Evolutionary conservation across 2,797 vertebrate species (phyloP).

Genomic region (Threskiornis aethiopicus): DNA sequence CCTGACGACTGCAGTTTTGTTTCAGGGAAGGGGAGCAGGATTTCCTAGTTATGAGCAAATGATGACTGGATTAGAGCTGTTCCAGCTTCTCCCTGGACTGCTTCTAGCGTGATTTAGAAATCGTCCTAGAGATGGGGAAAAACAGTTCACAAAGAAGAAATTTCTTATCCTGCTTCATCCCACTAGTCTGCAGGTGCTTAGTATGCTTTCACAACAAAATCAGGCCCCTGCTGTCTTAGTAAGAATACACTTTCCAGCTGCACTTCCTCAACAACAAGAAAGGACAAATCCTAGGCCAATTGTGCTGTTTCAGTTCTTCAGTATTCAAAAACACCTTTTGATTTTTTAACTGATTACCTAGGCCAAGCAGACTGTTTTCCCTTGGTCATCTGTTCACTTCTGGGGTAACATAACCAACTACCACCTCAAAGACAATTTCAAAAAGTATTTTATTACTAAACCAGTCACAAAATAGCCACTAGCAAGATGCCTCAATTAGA

Average conservation of each 20-base stretch:
- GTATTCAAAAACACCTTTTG: fast-evolving
- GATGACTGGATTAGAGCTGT: fast-evolving
- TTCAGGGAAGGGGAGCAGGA: neutral
- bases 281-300: fast-evolving
- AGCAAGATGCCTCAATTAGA: fast-evolving
- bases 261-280: neutral
- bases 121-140: neutral
- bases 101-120: neutral
- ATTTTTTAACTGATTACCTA: neutral
- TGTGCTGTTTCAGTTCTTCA: fast-evolving
- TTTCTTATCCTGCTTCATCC: neutral
- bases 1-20: fast-evolving
- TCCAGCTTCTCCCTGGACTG: neutral
- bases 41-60: neutral
- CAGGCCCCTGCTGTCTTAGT: fast-evolving
- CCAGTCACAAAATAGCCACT: fast-evolving
- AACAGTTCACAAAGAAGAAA: neutral
- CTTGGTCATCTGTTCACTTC: neutral
- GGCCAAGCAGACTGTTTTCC: neutral
- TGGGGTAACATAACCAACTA: neutral
- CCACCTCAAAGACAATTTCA: no score
- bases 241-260: neutral
- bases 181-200: neutral
- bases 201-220: neutral
- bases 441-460: neutral